Evolutionary conservation across 2,797 vertebrate species (phyloP), one percentile per base, ranked within the genome.

Genomic region (Staurois parvus): DNA sequence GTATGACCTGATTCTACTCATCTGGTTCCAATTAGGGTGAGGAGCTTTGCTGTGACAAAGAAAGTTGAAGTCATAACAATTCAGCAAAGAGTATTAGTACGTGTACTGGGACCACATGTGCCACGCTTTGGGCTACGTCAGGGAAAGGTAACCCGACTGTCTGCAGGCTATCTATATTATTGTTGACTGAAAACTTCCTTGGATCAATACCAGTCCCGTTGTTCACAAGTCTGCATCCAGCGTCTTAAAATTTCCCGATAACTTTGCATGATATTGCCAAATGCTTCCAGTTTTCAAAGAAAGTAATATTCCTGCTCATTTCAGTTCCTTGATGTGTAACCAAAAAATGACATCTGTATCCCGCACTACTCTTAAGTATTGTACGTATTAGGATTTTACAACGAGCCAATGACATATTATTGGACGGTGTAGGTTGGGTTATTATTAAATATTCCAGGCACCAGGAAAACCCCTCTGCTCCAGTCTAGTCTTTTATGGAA

Each of bases 11-110:
- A 95, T 96, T 92, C 89, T 92, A 90, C 91, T 90, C 96, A 96
- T 96, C 93, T 97, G 97, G 95, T 96, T 97, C 90, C 88, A 94
- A 93, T 98, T 95, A 97, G 96, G 94, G 94, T 81, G 94, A 96
- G 95, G 95, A 92, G 87, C 94, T 96, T 94, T 94, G 95, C 95
- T 93, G 91, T 83, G 91, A 92, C 91, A 88, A 78, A 92, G 79
- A 87, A 91, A 93, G 88, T 84, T 86, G 87, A 95, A 95, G 93
- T 91, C 94, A 92, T 92, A 95, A 93, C 94, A 93, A 94, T 94
- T 92, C 91, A 93, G 94, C 92, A 94, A 93, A 91, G 82, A 81
- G 90, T 83, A 92, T 92, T 91, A 92, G 92, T 88, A 81, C 89
- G 91, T 93, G 93, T 86, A 92, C 90, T 88, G 88, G 90, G 85